Evolutionary conservation across 1,140 invertebrate genomes (phyloP), one percentile per base, ranked within the genome.

Genomic region (Drosophila seguyi): DNA sequence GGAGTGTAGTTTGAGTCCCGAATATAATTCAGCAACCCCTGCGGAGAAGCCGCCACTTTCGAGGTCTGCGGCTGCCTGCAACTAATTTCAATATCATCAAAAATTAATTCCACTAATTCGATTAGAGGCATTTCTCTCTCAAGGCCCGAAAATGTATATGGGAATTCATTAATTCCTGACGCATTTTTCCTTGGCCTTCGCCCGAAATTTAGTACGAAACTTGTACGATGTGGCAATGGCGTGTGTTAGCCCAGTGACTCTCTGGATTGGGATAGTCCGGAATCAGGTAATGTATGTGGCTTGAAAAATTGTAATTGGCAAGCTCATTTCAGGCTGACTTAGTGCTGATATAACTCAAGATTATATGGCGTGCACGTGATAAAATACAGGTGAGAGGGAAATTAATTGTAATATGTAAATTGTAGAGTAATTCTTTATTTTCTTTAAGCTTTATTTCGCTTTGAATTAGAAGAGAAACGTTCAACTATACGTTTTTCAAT

Each of bases 51-150:
- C 18, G 39, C 53, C 27, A 14, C 22, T 18, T 42, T 27, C 60
- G 34, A 68, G 68, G 58, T 59, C 67, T 72, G 80, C 47, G 62
- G 79, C n/a, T 80, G 86, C 77, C 86, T 90, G 86, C 86, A 77
- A 90, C 91, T 92, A 92, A 92, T 92, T 92, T 92, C 84, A 92
- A 92, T 92, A 92, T 91, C 91, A 92, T 92, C 91, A 92, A 92
- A 92, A 92, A 92, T 92, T 92, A 92, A 92, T 92, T 92, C 80
- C 81, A 92, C 84, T 92, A 92, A 92, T 92, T 92, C 91, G 91
- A 92, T 92, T 92, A 92, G 68, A 65, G 68, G 72, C 55, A 76
- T 63, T 84, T 67, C 50, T 16, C 61, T 82, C 75, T 79, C 75
- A 86, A 75, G 50, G 63, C 38, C 38, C 36, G 36, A 66, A 20